Conservation (phyloP, 2,113 vertebrate species). For the Zosterops pallidus region DNA sequence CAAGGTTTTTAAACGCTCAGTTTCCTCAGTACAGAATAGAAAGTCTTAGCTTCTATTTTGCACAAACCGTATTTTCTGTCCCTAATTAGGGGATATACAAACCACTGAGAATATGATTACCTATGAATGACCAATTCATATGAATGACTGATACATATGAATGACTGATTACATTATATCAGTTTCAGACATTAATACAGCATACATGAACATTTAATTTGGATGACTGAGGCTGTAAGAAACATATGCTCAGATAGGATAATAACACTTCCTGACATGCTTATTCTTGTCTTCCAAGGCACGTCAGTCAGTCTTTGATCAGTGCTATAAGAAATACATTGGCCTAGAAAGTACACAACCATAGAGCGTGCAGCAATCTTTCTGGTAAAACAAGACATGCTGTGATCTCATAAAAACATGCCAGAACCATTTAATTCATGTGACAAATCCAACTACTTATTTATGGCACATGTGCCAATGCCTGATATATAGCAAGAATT, state of each 20-base stretch:
- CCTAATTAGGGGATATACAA: neutral
- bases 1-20: neutral
- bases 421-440: neutral
- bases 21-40: neutral
- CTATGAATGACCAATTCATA: neutral
- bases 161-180: neutral
- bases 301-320: neutral
- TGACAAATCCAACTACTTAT: neutral
- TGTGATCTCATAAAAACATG: constrained; percentile 12
- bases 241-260: neutral
- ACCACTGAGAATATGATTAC: neutral
- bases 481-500: neutral
- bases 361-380: neutral
- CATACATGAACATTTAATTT: neutral
- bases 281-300: constrained; percentile 9
- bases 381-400: neutral
- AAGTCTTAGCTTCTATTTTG: neutral
- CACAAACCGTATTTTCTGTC: neutral
- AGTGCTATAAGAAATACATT: neutral
- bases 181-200: neutral
- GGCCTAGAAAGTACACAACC: neutral
- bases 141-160: neutral
- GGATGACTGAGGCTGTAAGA: neutral
- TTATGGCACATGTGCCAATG: neutral
- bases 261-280: neutral